Conservation (phyloP, 2,113 vertebrate species). For the Haemorhous mexicanus region DNA sequence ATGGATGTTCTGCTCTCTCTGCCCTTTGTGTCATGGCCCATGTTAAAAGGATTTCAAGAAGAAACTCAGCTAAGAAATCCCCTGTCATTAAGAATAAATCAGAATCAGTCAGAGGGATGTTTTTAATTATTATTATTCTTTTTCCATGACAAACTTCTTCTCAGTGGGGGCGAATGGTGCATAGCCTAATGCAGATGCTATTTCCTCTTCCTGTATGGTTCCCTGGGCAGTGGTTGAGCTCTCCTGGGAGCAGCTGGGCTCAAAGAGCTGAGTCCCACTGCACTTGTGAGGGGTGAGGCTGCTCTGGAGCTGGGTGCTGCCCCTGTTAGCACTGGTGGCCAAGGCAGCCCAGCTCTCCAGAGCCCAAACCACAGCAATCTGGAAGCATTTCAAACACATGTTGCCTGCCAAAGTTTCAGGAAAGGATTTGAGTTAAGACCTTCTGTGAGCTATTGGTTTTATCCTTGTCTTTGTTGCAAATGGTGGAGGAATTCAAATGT, state of each 20-base stretch:
- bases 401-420: not conserved
- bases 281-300: fast-evolving
- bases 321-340: fast-evolving
- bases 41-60: not conserved
- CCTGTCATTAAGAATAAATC: not conserved
- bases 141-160: not conserved
- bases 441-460: not conserved
- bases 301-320: not conserved
- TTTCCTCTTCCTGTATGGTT: not conserved
- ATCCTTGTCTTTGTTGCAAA: not conserved
- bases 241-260: not conserved
- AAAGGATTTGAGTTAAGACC: not conserved
- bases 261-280: not conserved
- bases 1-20: not conserved
- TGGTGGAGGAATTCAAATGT: not conserved
- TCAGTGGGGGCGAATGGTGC: not conserved
- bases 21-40: not conserved
- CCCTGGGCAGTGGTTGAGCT: not conserved
- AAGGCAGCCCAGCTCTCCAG: not conserved
- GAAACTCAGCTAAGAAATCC: not conserved
- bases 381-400: not conserved
- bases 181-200: not conserved
- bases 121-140: not conserved
- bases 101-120: not conserved
- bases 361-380: not conserved